A percentile compares a stretch with the other conserved stretches of the same genome.
phyloP scores from a whole-genome alignment of 1,140 invertebrate species.

The Grapholita molesta region DNA sequence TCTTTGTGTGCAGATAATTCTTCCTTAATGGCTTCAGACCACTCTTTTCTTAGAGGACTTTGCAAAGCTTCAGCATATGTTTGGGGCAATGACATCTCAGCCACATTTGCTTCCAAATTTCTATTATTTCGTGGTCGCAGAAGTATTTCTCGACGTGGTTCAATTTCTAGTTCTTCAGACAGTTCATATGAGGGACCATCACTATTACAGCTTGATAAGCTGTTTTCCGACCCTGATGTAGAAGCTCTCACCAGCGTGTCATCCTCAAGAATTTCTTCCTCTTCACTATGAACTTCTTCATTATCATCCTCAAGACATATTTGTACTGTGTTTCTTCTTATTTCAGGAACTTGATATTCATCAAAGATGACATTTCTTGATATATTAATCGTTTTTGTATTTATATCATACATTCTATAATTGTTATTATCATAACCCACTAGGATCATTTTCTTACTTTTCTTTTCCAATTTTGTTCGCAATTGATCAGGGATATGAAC shows the following conservation, averaged over 20 bases:
- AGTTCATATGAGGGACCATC: no score
- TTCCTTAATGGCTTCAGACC: slow-evolving; percentile 32
- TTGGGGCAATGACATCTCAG: slow-evolving; percentile 23
- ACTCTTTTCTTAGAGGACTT: slow-evolving; percentile 18
- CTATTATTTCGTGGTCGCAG: slow-evolving; percentile 11
- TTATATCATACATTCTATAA: slow-evolving; percentile 29
- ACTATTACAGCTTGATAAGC: no score
- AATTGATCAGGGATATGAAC: slow-evolving; percentile 32
- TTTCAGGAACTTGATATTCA: slow-evolving; percentile 25
- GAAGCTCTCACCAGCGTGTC: no score
- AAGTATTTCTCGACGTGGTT: no score
- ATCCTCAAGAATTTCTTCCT: no score
- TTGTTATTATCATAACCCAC: slow-evolving; percentile 33
- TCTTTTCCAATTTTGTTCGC: slow-evolving; percentile 31
- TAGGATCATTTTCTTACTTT: no score
- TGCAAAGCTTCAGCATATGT: slow-evolving; percentile 34
- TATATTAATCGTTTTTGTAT: slow-evolving; percentile 33
- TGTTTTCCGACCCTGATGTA: no score
- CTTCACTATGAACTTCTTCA: slow-evolving; percentile 16
- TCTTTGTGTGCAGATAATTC: slow-evolving; percentile 32
- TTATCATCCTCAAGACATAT: slow-evolving; percentile 22
- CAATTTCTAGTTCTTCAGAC: no score
- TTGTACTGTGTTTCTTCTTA: slow-evolving; percentile 26
- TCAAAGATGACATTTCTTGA: slow-evolving; percentile 41
- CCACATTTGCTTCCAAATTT: slow-evolving; percentile 11